Evolutionary conservation across 1,140 invertebrate genomes (phyloP).

Genomic region (Andricus grossulariae): DNA sequence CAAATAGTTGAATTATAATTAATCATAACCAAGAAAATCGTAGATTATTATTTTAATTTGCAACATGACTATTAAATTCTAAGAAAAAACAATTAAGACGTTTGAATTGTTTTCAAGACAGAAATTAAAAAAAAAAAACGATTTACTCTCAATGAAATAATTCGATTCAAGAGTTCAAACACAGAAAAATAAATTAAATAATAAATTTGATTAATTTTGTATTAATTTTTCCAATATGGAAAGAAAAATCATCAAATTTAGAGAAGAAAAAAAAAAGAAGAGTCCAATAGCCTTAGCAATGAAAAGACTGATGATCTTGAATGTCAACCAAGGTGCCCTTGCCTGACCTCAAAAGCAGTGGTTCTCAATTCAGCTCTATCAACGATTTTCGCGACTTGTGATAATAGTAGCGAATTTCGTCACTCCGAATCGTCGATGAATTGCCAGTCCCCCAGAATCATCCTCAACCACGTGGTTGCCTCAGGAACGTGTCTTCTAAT

Average conservation of each 20-base stretch:
- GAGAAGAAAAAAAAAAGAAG: slow-evolving; percentile 17
- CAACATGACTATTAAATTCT: too few relatives aligned
- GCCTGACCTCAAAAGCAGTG: slow-evolving; percentile 55
- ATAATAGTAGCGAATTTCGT: slow-evolving; percentile 15
- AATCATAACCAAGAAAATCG: too few relatives aligned
- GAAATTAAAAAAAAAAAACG: too few relatives aligned
- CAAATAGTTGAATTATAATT: too few relatives aligned
- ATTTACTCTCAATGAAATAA: too few relatives aligned
- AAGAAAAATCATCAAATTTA: not conserved
- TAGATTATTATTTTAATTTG: too few relatives aligned
- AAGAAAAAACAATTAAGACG: too few relatives aligned
- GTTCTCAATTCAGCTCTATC: not conserved
- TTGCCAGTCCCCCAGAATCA: slow-evolving; percentile 5
- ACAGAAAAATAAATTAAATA: too few relatives aligned
- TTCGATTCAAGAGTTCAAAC: too few relatives aligned
- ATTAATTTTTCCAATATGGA: not conserved
- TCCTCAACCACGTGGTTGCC: not conserved
- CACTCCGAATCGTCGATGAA: slow-evolving; percentile 11
- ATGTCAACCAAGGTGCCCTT: slow-evolving; percentile 61
- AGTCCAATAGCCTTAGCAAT: slow-evolving; percentile 44
- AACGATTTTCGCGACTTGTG: not conserved
- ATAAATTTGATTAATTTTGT: not conserved
- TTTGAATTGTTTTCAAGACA: too few relatives aligned
- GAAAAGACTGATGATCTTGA: slow-evolving; percentile 49
- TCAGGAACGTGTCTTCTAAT: not conserved